Evolutionary conservation across 2,888 invertebrate genomes (phyloP), one percentile per base, ranked within the genome.

Genomic region (Dilophus febrilis): DNA sequence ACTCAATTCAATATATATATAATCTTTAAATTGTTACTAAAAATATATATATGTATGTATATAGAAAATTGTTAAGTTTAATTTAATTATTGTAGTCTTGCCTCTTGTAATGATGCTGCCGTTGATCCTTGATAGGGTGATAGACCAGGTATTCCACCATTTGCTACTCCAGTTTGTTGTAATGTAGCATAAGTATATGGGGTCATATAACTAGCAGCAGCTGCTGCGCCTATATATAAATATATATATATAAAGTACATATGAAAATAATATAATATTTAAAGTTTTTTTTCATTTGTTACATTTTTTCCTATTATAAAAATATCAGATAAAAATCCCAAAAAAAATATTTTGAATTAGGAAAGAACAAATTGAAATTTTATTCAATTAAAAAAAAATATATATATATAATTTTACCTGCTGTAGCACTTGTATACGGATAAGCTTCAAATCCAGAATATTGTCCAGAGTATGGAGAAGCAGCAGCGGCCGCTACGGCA

Each of bases 361-460:
- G 10, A 27, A 36, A 26, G n/a, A 2, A 13, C 18, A 35, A 18
- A 35, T 3, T 3, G 2, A 12, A 13, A 35, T 8, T 17, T 11
- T 30, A n/a, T n/a, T n/a, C n/a, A n/a, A n/a, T n/a, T n/a, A 28
- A 40, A 35, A 12, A 28, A 14, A 10, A 32, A 32, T 13, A 7
- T 32, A 16, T 16, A 29, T 18, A 16, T 30, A 27, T 17, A 34
- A 13, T 35, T 37, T 45, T 42, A 44, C 46, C 48, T 27, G 46
- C 47, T 22, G 48, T 47, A 38, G 48, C 49, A 14, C 46, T 45
- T 30, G 47, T 34, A 40, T 48, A 49, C 13, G 49, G 50, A 45
- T 49, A 50, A 7, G 50, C 48, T 41, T 50, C 50, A 41, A 47
- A 50, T 17, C 49, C 49, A 29, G 49, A 42, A 43, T 50, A 50